Conservation (phyloP, 2,797 vertebrate species). For the Alosa sapidissima region DNA sequence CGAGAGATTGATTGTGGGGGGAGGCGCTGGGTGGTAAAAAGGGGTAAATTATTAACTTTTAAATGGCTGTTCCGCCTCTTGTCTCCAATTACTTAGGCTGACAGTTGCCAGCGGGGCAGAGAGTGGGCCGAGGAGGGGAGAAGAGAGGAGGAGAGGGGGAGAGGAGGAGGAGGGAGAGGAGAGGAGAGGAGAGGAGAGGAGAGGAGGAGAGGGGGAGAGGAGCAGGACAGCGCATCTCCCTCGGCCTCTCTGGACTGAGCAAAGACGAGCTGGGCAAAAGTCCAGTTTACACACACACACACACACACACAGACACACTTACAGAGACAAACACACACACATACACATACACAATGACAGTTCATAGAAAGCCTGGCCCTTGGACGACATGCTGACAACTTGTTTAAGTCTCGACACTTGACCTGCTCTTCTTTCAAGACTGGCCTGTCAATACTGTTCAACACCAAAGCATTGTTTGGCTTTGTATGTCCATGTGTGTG, state of each 20-base stretch:
- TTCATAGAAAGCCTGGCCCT: not conserved
- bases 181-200: too few species aligned
- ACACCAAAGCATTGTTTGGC: not conserved
- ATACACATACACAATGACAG: not conserved
- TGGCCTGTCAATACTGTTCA: conserved; percentile 6
- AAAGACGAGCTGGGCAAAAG: not conserved
- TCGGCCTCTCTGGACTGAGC: not conserved
- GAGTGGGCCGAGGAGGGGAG: not conserved
- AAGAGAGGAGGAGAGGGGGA: too few species aligned
- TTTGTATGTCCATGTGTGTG: not conserved
- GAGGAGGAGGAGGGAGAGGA: too few species aligned
- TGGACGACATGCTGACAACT: conserved; percentile 13
- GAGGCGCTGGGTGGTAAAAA: not conserved
- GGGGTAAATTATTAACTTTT: conserved; percentile 13
- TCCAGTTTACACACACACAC: not conserved
- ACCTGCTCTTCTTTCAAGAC: conserved; percentile 12
- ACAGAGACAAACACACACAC: not conserved
- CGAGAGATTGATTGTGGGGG: not conserved
- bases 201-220: too few species aligned
- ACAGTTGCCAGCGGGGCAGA: not conserved
- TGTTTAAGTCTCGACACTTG: not conserved
- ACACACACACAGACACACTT: not conserved
- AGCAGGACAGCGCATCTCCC: not conserved
- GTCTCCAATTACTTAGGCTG: conserved; percentile 11
- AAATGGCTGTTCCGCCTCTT: conserved; percentile 4